These are phyloP conservation scores for Harlomillsia oculata DNA, from an alignment of 1,140 invertebrate genomes.

Conservation along the genomic window DNA sequence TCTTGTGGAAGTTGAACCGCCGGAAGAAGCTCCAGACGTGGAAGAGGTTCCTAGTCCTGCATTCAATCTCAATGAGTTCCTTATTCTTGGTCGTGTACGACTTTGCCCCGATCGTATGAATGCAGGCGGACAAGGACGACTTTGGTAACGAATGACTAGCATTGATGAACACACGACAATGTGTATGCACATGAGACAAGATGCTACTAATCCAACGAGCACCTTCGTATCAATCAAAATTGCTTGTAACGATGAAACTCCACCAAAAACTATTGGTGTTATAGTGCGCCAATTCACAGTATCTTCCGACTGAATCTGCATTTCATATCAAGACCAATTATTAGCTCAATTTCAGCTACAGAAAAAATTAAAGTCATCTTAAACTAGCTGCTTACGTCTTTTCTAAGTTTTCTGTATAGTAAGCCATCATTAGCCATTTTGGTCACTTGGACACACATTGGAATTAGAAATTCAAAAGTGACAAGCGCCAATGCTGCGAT, in stretches of 20 bases:
- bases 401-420: conserved; percentile 31
- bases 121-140: neutral
- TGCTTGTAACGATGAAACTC: conserved; percentile 25
- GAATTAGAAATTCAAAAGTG: conserved; percentile 33
- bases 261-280: conserved; percentile 32
- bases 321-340: neutral
- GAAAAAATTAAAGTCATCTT: no score
- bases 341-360: neutral
- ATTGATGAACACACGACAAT: conserved; percentile 31
- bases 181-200: conserved; percentile 29
- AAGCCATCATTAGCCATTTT: conserved; percentile 34
- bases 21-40: neutral
- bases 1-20: conserved; percentile 10
- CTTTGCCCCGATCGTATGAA: conserved; percentile 12
- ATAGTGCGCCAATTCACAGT: conserved; percentile 16
- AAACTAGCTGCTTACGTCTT: conserved; percentile 23
- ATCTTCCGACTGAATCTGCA: neutral
- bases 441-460: conserved; percentile 17
- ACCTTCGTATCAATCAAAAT: conserved; percentile 32
- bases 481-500: conserved; percentile 30
- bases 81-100: conserved; percentile 20
- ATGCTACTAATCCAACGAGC: conserved; percentile 21
- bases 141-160: conserved; percentile 30
- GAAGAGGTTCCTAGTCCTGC: neutral
- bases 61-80: neutral